These are phyloP conservation scores for Physella acuta DNA, from an alignment of 1,140 invertebrate genomes.

Conservation along the genomic window DNA sequence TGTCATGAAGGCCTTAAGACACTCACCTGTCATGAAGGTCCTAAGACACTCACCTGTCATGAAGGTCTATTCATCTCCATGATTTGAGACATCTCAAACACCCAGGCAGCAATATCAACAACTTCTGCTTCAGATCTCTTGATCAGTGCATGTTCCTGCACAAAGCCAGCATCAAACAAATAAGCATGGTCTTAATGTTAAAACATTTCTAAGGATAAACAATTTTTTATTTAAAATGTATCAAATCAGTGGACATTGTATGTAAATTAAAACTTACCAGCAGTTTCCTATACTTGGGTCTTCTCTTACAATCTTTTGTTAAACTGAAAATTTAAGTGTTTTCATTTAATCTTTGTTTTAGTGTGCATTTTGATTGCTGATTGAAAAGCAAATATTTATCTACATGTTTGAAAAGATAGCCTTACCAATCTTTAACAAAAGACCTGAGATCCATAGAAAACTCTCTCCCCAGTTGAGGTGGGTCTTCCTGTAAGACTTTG, in stretches of 20 bases:
- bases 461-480: conserved; percentile 52
- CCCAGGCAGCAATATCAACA: conserved; percentile 56
- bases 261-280: conserved; percentile 64
- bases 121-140: conserved; percentile 46
- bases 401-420: too few relatives aligned
- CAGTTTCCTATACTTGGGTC: conserved; percentile 92
- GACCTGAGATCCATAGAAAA: conserved; percentile 57
- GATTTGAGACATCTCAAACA: conserved; percentile 42
- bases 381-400: too few relatives aligned
- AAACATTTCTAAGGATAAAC: too few relatives aligned
- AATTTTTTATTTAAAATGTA: too few relatives aligned
- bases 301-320: conserved; percentile 85
- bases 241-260: too few relatives aligned
- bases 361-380: too few relatives aligned
- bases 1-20: too few relatives aligned
- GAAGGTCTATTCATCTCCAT: conserved; percentile 34
- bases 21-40: too few relatives aligned
- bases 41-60: conserved; percentile 29
- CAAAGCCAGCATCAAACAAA: conserved; percentile 17
- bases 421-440: conserved; percentile 60
- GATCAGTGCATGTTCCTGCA: conserved; percentile 55
- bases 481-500: conserved; percentile 57
- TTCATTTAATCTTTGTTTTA: too few relatives aligned
- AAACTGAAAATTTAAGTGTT: conserved; percentile 74
- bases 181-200: too few relatives aligned